Base-by-base conservation (phyloP, 2,888 invertebrate species). In the Eupeodes luniger region DNA sequence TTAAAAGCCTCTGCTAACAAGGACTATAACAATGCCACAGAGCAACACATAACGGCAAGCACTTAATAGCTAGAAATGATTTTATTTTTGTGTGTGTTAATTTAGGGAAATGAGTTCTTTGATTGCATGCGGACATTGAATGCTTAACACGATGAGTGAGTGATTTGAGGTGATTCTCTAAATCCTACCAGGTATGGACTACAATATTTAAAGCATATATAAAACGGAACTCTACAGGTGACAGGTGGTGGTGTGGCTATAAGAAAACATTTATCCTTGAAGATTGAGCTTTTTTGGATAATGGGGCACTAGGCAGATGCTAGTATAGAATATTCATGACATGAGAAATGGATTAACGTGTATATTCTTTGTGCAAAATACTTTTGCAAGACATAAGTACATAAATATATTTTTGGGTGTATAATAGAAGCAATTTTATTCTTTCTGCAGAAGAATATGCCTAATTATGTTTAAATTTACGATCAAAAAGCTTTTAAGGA, bases 91-190 rank as follows among this genome's bases (percentile, higher is more conserved):
- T 67, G 55, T 79, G 70, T 72, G 40, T 85, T 76, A 70, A 57
- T 67, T 76, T 44, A 36, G 64, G 85, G 72, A 64, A 76, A 77
- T 83, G 77, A 76, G 57, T 34, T 64, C 27, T 70, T 70, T 69
- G 40, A 70, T 79, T 70, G 61, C 80, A 76, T 78, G 64, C 70
- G 47, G 55, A 77, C 61, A 64, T 66, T 49, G 44, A 77, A 81
- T 78, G 82, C 82, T 76, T 44, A 74, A 78, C 72, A 74, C 51
- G 77, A 81, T 81, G 74, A 78, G 74, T 78, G 81, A 78, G 64
- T 81, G 77, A 78, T 72, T 72, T 47, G 55, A 69, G 79, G 79
- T 80, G 79, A 84, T 74, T 84, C 40, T 55, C 59, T 75, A 40
- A 80, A 59, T 67, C 34, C 47, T 47, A 62, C 16, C 19, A 44